phyloP scores from a whole-genome alignment of 1,140 invertebrate species.

The Anthonomus grandis region DNA sequence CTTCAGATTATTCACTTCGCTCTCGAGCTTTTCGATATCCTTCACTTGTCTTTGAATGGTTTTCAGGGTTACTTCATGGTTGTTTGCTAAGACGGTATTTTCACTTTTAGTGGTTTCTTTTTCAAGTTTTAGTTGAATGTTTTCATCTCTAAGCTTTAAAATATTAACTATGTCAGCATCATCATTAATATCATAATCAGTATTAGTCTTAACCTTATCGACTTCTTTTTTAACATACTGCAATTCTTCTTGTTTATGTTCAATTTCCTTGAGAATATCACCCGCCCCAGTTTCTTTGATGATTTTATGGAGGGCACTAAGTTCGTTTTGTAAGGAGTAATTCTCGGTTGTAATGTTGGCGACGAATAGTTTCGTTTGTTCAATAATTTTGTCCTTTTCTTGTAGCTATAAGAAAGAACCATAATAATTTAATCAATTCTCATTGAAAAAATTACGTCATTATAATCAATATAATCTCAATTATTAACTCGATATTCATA shows the following conservation, averaged over 20 bases:
- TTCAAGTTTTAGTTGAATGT: slow-evolving; percentile 10
- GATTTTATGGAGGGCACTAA: slow-evolving; percentile 15
- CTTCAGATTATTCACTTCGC: slow-evolving; percentile 27
- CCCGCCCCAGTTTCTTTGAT: slow-evolving; percentile 29
- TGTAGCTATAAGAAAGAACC: slow-evolving; percentile 13
- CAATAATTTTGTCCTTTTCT: slow-evolving; percentile 18
- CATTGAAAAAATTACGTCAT: no score
- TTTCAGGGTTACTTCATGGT: slow-evolving; percentile 31
- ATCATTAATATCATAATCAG: no score
- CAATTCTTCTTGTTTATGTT: slow-evolving; percentile 31
- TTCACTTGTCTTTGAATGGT: slow-evolving; percentile 30
- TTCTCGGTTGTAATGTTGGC: slow-evolving; percentile 25
- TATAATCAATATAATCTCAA: no score
- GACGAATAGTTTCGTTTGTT: slow-evolving; percentile 25
- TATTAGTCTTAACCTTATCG: slow-evolving; percentile 24
- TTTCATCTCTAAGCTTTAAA: slow-evolving; percentile 27
- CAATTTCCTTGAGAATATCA: slow-evolving; percentile 33
- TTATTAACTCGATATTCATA: no score
- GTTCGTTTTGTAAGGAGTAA: slow-evolving; percentile 16
- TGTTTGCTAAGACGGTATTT: slow-evolving; percentile 5
- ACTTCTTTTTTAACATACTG: slow-evolving; percentile 29
- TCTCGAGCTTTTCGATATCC: slow-evolving; percentile 30
- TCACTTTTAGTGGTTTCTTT: slow-evolving; percentile 12
- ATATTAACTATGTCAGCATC: no score
- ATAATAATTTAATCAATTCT: no score